Percentiles rank a stretch among this genome's conserved stretches.
Evolutionary conservation across 2,888 invertebrate species (phyloP).

Genomic region (Drosophila anomelani): DNA sequence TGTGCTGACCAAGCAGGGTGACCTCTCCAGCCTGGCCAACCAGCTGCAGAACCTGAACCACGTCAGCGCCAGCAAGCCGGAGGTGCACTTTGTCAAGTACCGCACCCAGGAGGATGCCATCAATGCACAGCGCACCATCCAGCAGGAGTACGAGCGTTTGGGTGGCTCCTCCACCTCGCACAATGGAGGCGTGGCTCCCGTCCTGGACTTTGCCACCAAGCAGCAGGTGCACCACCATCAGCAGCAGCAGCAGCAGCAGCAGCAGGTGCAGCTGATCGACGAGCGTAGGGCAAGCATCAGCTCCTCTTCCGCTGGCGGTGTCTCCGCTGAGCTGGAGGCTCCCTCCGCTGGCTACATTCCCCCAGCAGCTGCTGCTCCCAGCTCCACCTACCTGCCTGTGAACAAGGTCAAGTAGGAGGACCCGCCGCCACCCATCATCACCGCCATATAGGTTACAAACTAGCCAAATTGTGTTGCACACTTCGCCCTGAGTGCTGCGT

Average conservation of each 20-base stretch:
- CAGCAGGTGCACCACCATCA: slow-evolving; percentile 36
- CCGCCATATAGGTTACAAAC: slow-evolving; percentile 41
- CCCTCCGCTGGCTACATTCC: slow-evolving; percentile 48
- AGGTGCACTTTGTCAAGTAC: slow-evolving; percentile 83
- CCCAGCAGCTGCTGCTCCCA: slow-evolving; percentile 49
- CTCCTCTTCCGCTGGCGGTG: slow-evolving; percentile 44
- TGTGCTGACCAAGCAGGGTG: slow-evolving; percentile 81
- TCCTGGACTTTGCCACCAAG: slow-evolving; percentile 73
- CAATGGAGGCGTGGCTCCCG: slow-evolving; percentile 80
- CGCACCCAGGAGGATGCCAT: slow-evolving; percentile 81
- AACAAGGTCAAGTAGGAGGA: slow-evolving; percentile 55
- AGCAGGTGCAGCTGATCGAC: slow-evolving; percentile 47
- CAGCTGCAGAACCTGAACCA: slow-evolving; percentile 75
- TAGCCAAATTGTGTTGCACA: slow-evolving; percentile 70
- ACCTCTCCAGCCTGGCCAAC: slow-evolving; percentile 74
- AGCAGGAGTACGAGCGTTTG: slow-evolving; percentile 80
- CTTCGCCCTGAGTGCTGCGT: slow-evolving; percentile 29
- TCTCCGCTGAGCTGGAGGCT: slow-evolving; percentile 55
- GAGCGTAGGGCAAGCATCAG: slow-evolving; percentile 55
- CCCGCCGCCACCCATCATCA: not conserved
- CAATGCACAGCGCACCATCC: slow-evolving; percentile 81
- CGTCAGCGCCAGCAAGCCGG: slow-evolving; percentile 75
- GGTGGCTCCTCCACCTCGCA: slow-evolving; percentile 74
- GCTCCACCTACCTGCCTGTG: slow-evolving; percentile 62
- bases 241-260: slow-evolving; percentile 27